These are phyloP conservation scores for Brienomyrus longianalis DNA, from an alignment of 2,113 vertebrate species.

Conservation along the genomic window DNA sequence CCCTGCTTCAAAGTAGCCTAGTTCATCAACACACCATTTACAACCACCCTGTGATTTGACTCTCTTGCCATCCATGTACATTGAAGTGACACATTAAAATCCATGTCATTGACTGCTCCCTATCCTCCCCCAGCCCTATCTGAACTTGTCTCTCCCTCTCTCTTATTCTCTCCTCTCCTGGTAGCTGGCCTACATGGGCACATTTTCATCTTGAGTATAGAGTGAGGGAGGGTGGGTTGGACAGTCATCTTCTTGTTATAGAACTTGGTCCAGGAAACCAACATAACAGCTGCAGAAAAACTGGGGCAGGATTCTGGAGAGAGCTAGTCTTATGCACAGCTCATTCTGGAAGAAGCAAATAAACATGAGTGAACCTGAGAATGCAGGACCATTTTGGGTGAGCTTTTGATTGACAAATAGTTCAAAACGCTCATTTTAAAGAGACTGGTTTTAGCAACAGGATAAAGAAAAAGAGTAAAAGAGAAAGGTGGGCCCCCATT, in stretches of 20 bases:
- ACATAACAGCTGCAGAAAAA: not conserved
- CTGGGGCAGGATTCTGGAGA: not conserved
- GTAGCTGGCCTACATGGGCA: constrained; percentile 11
- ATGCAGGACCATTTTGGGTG: not conserved
- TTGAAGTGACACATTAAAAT: not conserved
- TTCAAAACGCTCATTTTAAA: not conserved
- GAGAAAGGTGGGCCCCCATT: not conserved
- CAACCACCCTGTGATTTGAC: not conserved
- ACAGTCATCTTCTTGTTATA: not conserved
- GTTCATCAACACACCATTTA: not conserved
- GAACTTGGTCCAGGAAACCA: not conserved
- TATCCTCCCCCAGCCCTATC: not conserved
- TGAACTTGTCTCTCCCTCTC: not conserved
- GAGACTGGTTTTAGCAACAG: not conserved
- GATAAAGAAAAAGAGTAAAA: not conserved
- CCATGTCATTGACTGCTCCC: not conserved
- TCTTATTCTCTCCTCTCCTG: not conserved
- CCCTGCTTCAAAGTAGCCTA: not conserved
- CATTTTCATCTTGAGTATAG: not conserved
- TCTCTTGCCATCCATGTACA: not conserved
- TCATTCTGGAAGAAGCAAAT: not conserved
- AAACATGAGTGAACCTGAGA: not conserved
- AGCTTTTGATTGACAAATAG: not conserved
- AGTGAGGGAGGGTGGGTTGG: not conserved
- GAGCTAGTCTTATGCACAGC: not conserved